Conservation (phyloP, 1,140 invertebrate genomes). For the Aricia agestis region DNA sequence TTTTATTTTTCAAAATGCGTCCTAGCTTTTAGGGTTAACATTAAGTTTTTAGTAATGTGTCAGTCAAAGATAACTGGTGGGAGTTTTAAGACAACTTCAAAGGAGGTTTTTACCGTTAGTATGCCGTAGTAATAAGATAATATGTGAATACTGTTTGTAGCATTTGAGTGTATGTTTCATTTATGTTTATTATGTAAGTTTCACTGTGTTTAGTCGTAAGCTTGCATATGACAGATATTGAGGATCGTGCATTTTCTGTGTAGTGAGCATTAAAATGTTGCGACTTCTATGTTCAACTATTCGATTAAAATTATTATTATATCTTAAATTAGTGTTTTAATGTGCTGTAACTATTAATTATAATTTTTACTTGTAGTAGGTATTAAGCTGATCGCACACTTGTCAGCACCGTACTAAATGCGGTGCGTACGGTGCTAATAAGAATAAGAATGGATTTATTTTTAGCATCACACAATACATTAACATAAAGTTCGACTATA, state of each 20-base stretch:
- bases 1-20: not conserved
- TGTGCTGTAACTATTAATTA: not conserved
- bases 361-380: too few relatives aligned
- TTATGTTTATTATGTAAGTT: not conserved
- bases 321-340: not conserved
- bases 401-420: too few relatives aligned
- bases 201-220: not conserved
- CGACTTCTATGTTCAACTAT: constrained; percentile 8
- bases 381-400: too few relatives aligned
- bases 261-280: not conserved
- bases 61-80: too few relatives aligned
- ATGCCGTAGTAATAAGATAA: not conserved
- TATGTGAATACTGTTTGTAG: not conserved
- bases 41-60: too few relatives aligned
- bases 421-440: too few relatives aligned
- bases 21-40: too few relatives aligned
- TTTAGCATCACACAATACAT: too few relatives aligned
- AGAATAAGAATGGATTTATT: too few relatives aligned
- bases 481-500: too few relatives aligned
- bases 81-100: too few relatives aligned
- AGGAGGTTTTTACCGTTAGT: too few relatives aligned
- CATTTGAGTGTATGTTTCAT: not conserved
- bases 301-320: constrained; percentile 10
- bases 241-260: not conserved
- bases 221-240: not conserved